Base-by-base conservation (phyloP, 2,113 vertebrate species). In the Paradoxurus hermaphroditus region DNA sequence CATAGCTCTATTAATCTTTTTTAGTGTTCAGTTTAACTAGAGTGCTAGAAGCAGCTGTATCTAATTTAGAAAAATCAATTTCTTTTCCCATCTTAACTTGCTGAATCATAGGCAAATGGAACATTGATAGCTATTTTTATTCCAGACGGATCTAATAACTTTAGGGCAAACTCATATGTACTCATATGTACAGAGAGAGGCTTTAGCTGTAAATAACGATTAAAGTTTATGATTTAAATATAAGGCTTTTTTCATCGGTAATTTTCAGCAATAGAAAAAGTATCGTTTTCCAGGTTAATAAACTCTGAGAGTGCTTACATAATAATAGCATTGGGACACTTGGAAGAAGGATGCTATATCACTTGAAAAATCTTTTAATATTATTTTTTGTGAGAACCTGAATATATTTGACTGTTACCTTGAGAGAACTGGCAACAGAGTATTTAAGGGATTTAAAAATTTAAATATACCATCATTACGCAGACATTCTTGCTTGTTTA, bases 401-500 rank as follows among this genome's bases (percentile, higher is more conserved):
- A 44, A 85, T 51, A 5, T 90, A 67, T 86, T 67, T 95, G 39
- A 41, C 72, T 53, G 62, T 86, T 86, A 34, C 46, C 73, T 6
- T n/a, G 25, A 88, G 41, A 90, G 9, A 65, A 25, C 23, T 79
- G 78, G 36, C n/a, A 72, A 62, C 75, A 36, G 16, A 92, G 31
- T 85, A 34, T 70, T 79, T 93, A 16, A 59, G 70, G 49, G 46
- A 86, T 93, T 90, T 81, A 41, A 86, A 81, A 59, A 59, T 95
- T 79, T 59, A 82, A 90, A 84, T 44, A 70, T n/a, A 44, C 79
- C 16, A 2, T 81, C 70, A 11, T 70, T 72, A 51, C 73, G n/a
- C 31, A 95, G 90, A 59, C 19, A 18, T 68, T 90, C 84, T 86
- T 93, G 86, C 93, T 85, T 92, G 18, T 95, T 89, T 93, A 82